Conservation (phyloP, 2,113 vertebrate genomes). For the Nothobranchius furzeri region DNA sequence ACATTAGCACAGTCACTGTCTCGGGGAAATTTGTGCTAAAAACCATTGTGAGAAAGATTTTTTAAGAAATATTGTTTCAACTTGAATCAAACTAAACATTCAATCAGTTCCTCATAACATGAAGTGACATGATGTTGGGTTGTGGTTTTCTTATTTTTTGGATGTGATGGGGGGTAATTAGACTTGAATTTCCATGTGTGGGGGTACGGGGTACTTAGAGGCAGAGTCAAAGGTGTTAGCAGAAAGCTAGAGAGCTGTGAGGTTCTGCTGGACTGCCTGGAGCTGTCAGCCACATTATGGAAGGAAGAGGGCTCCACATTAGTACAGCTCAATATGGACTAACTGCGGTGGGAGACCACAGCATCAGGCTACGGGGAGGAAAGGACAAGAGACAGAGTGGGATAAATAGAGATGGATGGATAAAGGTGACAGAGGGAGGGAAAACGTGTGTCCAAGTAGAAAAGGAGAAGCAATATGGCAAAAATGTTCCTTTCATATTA, state of each 20-base stretch:
- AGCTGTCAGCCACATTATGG: constrained; percentile 59
- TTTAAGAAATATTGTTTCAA: too few species aligned
- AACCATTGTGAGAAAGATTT: too few species aligned
- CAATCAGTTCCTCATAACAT: too few species aligned
- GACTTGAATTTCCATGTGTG: too few species aligned
- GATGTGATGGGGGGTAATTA: too few species aligned
- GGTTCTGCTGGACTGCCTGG: constrained; percentile 41
- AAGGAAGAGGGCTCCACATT: constrained; percentile 48
- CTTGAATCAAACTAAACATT: too few species aligned
- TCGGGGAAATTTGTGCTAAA: too few species aligned
- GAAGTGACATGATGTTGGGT: too few species aligned
- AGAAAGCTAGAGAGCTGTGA: constrained; percentile 26
- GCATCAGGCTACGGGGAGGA: constrained; percentile 22
- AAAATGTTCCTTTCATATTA: too few species aligned
- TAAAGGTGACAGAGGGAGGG: constrained; percentile 49
- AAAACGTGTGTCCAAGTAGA: constrained; percentile 44
- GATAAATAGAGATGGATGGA: constrained; percentile 57
- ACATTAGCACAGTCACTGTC: too few species aligned
- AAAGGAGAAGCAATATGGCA: constrained; percentile 2
- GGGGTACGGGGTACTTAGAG: too few species aligned
- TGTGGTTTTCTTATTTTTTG: too few species aligned
- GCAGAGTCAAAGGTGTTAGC: constrained; percentile 5
- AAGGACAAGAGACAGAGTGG: constrained; percentile 51
- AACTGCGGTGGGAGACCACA: constrained; percentile 56
- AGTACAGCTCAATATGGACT: constrained; percentile 57